phyloP scores from a whole-genome alignment of 2,797 vertebrate species.

The Prunella strophiata region DNA sequence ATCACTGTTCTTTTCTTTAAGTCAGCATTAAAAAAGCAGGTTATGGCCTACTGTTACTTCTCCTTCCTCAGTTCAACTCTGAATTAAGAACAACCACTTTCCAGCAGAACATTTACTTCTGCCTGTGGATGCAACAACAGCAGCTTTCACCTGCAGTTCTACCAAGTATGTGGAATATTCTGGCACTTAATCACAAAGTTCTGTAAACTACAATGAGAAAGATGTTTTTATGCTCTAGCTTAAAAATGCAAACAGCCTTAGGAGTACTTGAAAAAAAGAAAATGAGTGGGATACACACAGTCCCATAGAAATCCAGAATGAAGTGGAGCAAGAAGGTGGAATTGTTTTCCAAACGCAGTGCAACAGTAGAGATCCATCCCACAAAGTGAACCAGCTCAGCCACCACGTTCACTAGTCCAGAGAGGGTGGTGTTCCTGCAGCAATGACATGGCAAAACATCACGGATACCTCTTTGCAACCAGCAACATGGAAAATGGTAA shows the following conservation, averaged over 20 bases:
- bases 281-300: slow-evolving; percentile 73
- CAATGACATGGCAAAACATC: background rate
- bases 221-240: background rate
- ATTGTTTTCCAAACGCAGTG: slow-evolving; percentile 84
- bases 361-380: slow-evolving; percentile 82
- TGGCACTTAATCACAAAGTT: background rate
- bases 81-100: background rate
- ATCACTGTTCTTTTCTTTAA: background rate
- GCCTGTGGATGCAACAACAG: background rate
- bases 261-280: background rate
- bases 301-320: slow-evolving; percentile 91
- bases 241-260: background rate
- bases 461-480: background rate
- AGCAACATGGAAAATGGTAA: background rate
- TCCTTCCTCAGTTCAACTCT: background rate
- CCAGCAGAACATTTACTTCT: background rate
- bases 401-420: slow-evolving; percentile 82
- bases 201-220: background rate
- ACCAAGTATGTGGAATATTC: background rate
- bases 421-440: slow-evolving; percentile 86
- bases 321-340: slow-evolving; percentile 86
- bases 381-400: slow-evolving; percentile 88
- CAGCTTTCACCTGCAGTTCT: background rate
- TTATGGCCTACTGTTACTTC: background rate
- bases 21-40: background rate